Evolutionary conservation across 35 echinoderm and acorn worm genomes (phyloP).

Genomic region (Acanthaster planci): DNA sequence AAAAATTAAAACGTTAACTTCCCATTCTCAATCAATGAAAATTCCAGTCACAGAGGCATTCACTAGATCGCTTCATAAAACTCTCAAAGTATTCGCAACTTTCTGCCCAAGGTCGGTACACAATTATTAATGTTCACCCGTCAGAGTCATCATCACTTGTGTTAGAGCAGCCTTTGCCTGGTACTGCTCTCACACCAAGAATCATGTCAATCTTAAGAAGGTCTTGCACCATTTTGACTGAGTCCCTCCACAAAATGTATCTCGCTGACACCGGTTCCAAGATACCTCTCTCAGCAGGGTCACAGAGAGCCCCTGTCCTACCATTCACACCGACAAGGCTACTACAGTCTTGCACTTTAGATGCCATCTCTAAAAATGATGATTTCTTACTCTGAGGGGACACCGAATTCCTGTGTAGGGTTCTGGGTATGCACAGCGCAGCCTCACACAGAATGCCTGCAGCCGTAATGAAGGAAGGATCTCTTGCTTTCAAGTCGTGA

Average conservation of each 20-base stretch:
- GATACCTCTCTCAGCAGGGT: not conserved
- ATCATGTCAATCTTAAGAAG: conserved; percentile 29
- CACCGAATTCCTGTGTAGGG: conserved; percentile 23
- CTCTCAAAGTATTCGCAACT: no score
- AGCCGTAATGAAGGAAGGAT: not conserved
- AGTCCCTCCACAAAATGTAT: conserved; percentile 8
- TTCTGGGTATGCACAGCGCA: conserved; percentile 24
- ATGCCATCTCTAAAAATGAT: conserved; percentile 3
- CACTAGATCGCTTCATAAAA: no score
- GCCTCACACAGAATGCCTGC: not conserved
- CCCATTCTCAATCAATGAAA: no score
- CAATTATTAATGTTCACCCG: no score
- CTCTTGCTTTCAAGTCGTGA: not conserved
- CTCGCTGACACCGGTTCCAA: not conserved
- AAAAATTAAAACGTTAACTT: no score
- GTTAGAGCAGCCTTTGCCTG: not conserved
- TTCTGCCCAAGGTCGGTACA: no score
- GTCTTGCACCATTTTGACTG: conserved; percentile 5
- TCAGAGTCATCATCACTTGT: not conserved
- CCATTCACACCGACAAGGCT: not conserved
- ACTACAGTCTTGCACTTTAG: not conserved
- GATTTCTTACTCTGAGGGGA: not conserved
- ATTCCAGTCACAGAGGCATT: no score
- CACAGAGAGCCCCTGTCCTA: not conserved
- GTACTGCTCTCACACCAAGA: conserved; percentile 23